phyloP scores from a whole-genome alignment of 2,113 vertebrate genomes.

The Ageneiosus marmoratus region DNA sequence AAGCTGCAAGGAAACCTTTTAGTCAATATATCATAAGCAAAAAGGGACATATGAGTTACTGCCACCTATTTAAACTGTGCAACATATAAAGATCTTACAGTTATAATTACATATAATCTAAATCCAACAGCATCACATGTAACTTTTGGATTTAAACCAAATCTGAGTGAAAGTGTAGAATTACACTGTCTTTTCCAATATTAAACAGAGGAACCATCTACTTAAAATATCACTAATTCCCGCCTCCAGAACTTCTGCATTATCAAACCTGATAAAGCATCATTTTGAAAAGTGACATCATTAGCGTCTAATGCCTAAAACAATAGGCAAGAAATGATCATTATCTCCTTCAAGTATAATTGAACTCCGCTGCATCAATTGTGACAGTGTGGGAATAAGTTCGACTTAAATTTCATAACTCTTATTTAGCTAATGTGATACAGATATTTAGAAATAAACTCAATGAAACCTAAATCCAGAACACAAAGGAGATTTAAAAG shows the following conservation, averaged over 20 bases:
- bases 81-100: neutral
- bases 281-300: neutral
- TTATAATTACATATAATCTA: neutral
- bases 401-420: neutral
- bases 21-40: neutral
- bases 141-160: neutral
- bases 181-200: neutral
- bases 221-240: neutral
- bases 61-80: neutral
- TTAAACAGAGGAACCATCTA: slow-evolving; percentile 28
- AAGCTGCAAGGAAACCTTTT: neutral
- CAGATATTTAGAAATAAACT: neutral
- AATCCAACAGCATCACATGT: neutral
- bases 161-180: neutral
- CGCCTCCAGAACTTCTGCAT: neutral
- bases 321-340: neutral
- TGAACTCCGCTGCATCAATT: neutral
- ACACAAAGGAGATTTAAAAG: neutral
- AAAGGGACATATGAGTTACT: neutral
- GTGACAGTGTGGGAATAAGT: neutral
- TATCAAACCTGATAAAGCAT: neutral
- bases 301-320: neutral
- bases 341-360: neutral
- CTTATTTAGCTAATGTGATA: neutral
- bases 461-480: neutral